Evolutionary conservation across 2,888 invertebrate genomes (phyloP).

Genomic region (Caenorhabditis becei): DNA sequence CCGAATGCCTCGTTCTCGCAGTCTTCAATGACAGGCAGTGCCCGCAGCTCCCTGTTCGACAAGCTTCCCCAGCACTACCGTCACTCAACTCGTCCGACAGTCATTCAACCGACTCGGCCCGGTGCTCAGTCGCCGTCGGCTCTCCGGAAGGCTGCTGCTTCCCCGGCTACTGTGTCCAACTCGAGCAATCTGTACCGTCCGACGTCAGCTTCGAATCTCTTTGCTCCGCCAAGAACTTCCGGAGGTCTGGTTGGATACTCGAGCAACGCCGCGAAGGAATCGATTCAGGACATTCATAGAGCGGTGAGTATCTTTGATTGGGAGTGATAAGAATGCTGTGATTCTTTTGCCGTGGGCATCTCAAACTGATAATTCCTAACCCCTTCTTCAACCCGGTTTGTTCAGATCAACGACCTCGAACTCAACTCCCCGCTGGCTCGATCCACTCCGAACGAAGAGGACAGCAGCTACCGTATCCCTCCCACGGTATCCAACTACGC

Average conservation of each 20-base stretch:
- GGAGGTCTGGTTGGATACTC: slow-evolving; percentile 65
- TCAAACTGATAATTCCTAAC: slow-evolving; percentile 8
- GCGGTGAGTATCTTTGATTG: slow-evolving; percentile 50
- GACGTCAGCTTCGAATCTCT: slow-evolving; percentile 65
- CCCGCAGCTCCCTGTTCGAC: slow-evolving; percentile 61
- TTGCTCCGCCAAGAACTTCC: slow-evolving; percentile 62
- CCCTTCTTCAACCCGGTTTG: slow-evolving; percentile 19
- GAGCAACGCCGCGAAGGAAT: slow-evolving; percentile 60
- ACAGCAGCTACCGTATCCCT: slow-evolving; percentile 37
- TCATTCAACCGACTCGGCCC: slow-evolving; percentile 73
- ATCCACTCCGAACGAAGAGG: slow-evolving; percentile 59
- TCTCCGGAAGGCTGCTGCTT: slow-evolving; percentile 48
- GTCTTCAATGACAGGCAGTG: slow-evolving; percentile 66
- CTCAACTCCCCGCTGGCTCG: slow-evolving; percentile 56
- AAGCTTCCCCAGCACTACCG: slow-evolving; percentile 76
- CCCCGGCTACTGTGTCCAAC: slow-evolving; percentile 29
- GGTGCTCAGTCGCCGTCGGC: slow-evolving; percentile 68
- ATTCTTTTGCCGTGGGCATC: background rate
- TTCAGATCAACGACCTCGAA: slow-evolving; percentile 54
- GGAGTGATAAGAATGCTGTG: background rate
- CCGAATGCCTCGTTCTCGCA: slow-evolving; percentile 72
- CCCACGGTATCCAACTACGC: slow-evolving; percentile 52
- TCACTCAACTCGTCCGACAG: slow-evolving; percentile 72
- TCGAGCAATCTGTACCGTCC: slow-evolving; percentile 62
- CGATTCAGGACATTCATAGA: slow-evolving; percentile 65